These are phyloP conservation scores for Drosophila mercatorum DNA, from an alignment of 2,888 invertebrate species.

Conservation along the genomic window DNA sequence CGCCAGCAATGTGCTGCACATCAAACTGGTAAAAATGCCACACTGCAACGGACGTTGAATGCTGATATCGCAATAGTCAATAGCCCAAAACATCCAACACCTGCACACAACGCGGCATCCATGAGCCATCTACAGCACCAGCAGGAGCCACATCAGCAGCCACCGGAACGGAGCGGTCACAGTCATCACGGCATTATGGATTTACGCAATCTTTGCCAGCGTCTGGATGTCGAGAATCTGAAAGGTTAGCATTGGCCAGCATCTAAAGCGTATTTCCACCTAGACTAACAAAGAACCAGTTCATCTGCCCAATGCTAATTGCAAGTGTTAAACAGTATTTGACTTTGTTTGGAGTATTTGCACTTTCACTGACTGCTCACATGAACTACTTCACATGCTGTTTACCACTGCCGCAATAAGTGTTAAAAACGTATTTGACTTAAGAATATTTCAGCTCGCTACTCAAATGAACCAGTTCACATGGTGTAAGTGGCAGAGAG, in stretches of 20 bases:
- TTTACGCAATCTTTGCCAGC: slow-evolving; percentile 81
- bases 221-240: slow-evolving; percentile 80
- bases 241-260: slow-evolving; percentile 63
- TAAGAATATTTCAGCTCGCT: not conserved
- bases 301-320: not conserved
- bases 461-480: not conserved
- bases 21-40: slow-evolving; percentile 64
- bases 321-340: slow-evolving; percentile 3
- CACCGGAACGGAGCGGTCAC: slow-evolving; percentile 5
- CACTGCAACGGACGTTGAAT: slow-evolving; percentile 66
- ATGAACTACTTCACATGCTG: not conserved
- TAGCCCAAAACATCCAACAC: slow-evolving; percentile 2
- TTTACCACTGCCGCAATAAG: not conserved
- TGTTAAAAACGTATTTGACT: too few relatives aligned
- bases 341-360: not conserved
- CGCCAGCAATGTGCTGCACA: slow-evolving; percentile 14
- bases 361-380: not conserved
- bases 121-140: slow-evolving; percentile 27
- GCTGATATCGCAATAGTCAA: slow-evolving; percentile 11
- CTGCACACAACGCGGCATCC: not conserved
- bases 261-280: not conserved
- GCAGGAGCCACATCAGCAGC: slow-evolving; percentile 21
- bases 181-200: slow-evolving; percentile 68
- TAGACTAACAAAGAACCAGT: not conserved
- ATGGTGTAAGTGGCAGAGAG: not conserved